Evolutionary conservation across 2,113 vertebrate genomes (phyloP), one percentile per base, ranked within the genome.

Genomic region (Egretta garzetta): DNA sequence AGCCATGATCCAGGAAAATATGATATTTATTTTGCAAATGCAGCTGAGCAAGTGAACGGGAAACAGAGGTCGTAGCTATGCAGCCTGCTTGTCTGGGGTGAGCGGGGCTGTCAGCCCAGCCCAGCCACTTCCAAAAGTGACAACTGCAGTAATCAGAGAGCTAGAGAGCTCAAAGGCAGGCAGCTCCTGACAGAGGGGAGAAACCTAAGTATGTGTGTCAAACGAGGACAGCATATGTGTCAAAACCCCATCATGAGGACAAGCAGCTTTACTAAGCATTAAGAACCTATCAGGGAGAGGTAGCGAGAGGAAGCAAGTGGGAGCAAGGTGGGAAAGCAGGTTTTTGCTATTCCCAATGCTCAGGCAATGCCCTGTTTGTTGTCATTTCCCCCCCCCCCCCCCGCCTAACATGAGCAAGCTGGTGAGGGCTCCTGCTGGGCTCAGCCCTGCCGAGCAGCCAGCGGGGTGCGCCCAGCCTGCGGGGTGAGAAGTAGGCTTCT

Each of bases 381-480:
- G 32, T 41, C 2, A 2, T 67, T 62, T 23, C 0, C 12, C 39
- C 39, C 39, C 9, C 18, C 8, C 23, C 7, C 14, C 30, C 12
- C 12, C 20, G 9, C 55, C 33, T 39, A 62, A 59, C 43, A 11
- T 0, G 1, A 68, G 5, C 15, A 47, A 86, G 12, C 6, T n/a
- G n/a, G 47, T 17, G 37, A 43, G 33, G 43, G 27, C 32, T 90
- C 1, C 1, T n/a, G 55, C n/a, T 62, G 39, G 33, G 35, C 30
- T 62, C 12, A 60, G 60, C 32, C 39, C 32, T 43, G 26, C 45
- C 0, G 20, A 37, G 55, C 62, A 30, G 62, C 16, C 33, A 14
- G 43, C 0, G 4, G 32, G 24, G 9, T 49, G n/a, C 3, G 2
- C 23, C 27, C 24, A n/a, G 21, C 8, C 63, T 10, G 22, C 0